A percentile compares a stretch with the other conserved stretches of the same genome.
Conservation (phyloP, 2,888 invertebrate species). For the Chymomyza caudatula region DNA sequence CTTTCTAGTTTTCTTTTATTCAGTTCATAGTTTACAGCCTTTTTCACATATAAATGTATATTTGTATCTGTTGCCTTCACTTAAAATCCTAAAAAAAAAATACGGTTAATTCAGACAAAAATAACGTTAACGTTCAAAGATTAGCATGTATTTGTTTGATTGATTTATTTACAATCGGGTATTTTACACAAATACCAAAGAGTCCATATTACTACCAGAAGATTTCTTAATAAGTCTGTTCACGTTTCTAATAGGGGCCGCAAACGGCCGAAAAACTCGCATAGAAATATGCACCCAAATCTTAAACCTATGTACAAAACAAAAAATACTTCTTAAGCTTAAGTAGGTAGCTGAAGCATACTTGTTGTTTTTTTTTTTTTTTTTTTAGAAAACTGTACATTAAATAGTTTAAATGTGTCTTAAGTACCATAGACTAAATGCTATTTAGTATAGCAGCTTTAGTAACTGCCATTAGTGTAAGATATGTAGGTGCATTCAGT, state of each 20-base stretch:
- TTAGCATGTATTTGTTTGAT: slow-evolving; percentile 24
- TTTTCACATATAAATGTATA: slow-evolving; percentile 34
- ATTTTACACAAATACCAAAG: slow-evolving; percentile 75
- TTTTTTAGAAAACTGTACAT: neutral
- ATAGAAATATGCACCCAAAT: no score
- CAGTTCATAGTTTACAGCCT: neutral
- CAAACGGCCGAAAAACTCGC: no score
- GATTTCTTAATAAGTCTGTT: slow-evolving; percentile 78
- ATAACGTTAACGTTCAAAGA: neutral
- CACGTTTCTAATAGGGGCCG: neutral
- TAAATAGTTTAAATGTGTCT: no score
- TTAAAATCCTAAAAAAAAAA: neutral
- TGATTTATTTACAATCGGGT: slow-evolving; percentile 62
- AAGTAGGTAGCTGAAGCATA: no score
- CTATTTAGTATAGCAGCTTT: no score
- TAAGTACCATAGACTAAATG: no score
- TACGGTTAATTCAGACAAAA: neutral
- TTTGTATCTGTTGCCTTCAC: slow-evolving; percentile 42
- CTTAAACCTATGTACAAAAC: no score
- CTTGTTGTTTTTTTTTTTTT: no score
- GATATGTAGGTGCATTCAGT: no score
- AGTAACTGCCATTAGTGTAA: neutral
- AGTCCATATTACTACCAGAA: slow-evolving; percentile 78
- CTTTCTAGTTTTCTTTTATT: slow-evolving; percentile 33
- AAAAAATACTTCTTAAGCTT: no score